Evolutionary conservation across 2,888 invertebrate genomes (phyloP), one percentile per base, ranked within the genome.

Genomic region (Aethes cnicana): DNA sequence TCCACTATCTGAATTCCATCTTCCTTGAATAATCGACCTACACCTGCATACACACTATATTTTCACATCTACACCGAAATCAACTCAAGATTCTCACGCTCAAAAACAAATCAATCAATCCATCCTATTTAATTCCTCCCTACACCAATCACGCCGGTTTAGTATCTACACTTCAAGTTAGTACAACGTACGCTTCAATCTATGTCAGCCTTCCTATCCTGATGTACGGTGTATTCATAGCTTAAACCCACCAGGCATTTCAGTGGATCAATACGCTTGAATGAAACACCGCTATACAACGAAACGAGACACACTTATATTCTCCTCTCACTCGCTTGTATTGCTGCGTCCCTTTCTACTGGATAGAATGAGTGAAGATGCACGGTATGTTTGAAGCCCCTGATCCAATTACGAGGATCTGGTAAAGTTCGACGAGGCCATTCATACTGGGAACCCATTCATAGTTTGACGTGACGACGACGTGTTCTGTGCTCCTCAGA

Each of bases 141-240:
- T 26, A 39, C 41, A 42, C 42, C 53, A 21, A 32, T 39, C 42
- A 43, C 35, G 36, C 17, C 26, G 28, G 41, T 28, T 43, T 50
- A 35, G 54, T 50, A 43, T 46, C 43, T 53, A 36, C 46, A 46
- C 55, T 54, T 58, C 49, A 37, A 23, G 32, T 30, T 16, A 53
- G 25, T 37, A 50, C 48, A 44, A 55, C 50, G 48, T 25, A 41
- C 49, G 25, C 52, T 42, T 54, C 54, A 57, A 56, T 59, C 57
- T 53, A 43, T 52, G 57, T 55, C 52, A 37, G 48, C 47, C 55
- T 42, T 37, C 18, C 44, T 52, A 49, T 49, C 54, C 50, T 55
- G 62, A 63, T 48, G 58, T 57, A 57, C 56, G 61, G 57, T 60
- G 57, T 53, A 62, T 64, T 62, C 61, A 58, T 53, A 55, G 56